phyloP scores from a whole-genome alignment of 2,113 vertebrate species.

The Silurus meridionalis region DNA sequence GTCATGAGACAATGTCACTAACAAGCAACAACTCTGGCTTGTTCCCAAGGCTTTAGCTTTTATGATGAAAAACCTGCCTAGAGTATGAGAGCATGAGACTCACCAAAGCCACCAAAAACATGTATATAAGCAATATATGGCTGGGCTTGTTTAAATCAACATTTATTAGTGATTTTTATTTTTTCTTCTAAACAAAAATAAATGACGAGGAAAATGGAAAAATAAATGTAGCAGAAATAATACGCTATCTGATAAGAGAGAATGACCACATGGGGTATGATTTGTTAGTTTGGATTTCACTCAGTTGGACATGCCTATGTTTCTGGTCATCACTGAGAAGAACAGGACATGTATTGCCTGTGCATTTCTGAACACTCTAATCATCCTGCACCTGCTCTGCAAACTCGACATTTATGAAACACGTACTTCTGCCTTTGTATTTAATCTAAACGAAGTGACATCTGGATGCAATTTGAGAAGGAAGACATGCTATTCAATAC shows the following conservation, averaged over 20 bases:
- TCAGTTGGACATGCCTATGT: constrained; percentile 31
- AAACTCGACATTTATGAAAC: constrained; percentile 70
- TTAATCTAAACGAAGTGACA: constrained; percentile 76
- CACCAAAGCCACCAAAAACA: constrained; percentile 6
- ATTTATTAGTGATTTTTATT: background rate
- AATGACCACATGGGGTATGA: constrained; percentile 14
- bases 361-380: constrained; percentile 58
- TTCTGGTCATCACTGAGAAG: constrained; percentile 19
- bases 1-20: constrained; percentile 57
- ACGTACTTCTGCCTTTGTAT: constrained; percentile 71
- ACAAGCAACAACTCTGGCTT: constrained; percentile 36
- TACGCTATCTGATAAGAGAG: constrained; percentile 14
- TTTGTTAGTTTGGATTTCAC: constrained; percentile 5
- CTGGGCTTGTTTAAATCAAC: background rate
- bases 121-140: constrained; percentile 15
- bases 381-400: constrained; percentile 58
- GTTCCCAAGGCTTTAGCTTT: constrained; percentile 41
- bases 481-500: constrained; percentile 72
- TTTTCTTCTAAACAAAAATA: background rate
- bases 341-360: constrained; percentile 26
- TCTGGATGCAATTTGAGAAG: constrained; percentile 77
- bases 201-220: background rate
- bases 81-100: constrained; percentile 36
- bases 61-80: constrained; percentile 57
- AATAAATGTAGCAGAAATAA: constrained; percentile 12